Conservation (phyloP, 2,888 invertebrate species). For the Toxonevra muliebris region DNA sequence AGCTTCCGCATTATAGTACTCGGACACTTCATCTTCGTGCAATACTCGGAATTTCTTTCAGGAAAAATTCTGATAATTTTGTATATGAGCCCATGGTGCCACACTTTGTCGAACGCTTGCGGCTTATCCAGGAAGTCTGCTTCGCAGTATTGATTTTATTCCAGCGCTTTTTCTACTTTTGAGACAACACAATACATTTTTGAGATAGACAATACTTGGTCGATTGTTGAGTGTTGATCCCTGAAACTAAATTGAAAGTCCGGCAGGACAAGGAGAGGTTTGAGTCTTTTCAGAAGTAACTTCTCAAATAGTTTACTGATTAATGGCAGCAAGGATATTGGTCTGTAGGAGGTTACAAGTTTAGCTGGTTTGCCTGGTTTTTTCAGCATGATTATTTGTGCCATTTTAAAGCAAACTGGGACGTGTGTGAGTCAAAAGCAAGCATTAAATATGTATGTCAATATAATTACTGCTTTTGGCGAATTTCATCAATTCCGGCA, state of each 20-base stretch:
- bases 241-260: background rate
- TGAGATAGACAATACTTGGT: too few species aligned
- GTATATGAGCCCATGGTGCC: background rate
- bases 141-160: too few species aligned
- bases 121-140: too few species aligned
- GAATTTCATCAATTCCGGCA: background rate
- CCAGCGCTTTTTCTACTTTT: too few species aligned
- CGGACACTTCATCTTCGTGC: too few species aligned
- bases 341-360: background rate
- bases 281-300: background rate
- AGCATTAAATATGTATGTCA: conserved; percentile 1
- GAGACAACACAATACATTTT: too few species aligned
- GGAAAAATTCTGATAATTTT: background rate
- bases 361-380: background rate
- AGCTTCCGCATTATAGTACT: background rate
- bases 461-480: background rate
- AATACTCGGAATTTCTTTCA: too few species aligned
- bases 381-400: conserved; percentile 7
- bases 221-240: background rate
- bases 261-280: background rate
- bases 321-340: background rate
- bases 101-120: too few species aligned
- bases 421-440: background rate
- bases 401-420: conserved; percentile 1
- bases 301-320: background rate